A percentile compares a stretch with the other conserved stretches of the same genome.
Conservation (phyloP, 2,888 invertebrate genomes). For the Apocheima hispidaria region DNA sequence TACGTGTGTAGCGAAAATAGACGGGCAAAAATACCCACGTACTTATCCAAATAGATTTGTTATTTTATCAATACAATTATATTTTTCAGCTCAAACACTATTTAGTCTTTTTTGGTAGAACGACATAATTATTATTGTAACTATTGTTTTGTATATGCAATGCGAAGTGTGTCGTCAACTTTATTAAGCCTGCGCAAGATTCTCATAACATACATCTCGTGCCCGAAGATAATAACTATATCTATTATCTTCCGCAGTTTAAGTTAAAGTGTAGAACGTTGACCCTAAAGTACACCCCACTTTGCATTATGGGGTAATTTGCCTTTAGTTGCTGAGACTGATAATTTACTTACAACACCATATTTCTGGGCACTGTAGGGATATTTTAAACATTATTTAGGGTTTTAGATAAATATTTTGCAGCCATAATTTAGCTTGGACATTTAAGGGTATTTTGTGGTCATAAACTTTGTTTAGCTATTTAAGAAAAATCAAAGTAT, state of each 20-base stretch:
- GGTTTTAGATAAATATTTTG: background rate
- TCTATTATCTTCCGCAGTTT: slow-evolving; percentile 26
- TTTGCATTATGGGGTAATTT: slow-evolving; percentile 29
- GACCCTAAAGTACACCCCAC: slow-evolving; percentile 16
- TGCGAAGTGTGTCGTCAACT: slow-evolving; percentile 15
- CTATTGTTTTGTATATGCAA: background rate
- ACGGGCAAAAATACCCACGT: too few species aligned
- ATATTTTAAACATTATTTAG: background rate
- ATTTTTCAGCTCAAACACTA: too few species aligned
- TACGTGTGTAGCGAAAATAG: too few species aligned
- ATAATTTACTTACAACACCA: slow-evolving; percentile 14
- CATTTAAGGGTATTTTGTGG: background rate
- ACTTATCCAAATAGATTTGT: too few species aligned
- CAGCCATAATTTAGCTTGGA: too few species aligned
- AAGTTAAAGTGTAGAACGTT: slow-evolving; percentile 22
- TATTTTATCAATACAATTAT: too few species aligned
- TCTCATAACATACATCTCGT: slow-evolving; percentile 3
- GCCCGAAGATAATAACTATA: slow-evolving; percentile 27
- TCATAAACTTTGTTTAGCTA: background rate
- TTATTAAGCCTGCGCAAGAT: slow-evolving; percentile 6
- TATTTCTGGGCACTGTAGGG: background rate
- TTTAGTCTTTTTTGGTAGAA: background rate
- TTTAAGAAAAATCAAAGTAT: too few species aligned
- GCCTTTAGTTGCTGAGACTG: slow-evolving; percentile 7
- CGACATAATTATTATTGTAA: too few species aligned